Conservation (phyloP, 2,113 vertebrate genomes). For the Esox niger region DNA sequence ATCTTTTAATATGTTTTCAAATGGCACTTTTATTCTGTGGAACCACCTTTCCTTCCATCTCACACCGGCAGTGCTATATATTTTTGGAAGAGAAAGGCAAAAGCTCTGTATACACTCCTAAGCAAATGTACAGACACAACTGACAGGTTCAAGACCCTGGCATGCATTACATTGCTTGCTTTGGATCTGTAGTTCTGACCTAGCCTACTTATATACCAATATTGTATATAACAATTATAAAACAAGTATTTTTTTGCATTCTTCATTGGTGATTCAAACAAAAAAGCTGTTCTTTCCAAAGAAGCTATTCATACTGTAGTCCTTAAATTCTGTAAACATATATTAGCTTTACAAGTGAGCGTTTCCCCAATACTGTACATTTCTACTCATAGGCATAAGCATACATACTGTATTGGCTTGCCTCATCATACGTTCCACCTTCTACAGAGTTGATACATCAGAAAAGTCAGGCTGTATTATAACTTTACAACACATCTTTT, state of each 20-base stretch:
- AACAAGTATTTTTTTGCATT: constrained; percentile 41
- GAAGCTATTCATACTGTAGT: background rate
- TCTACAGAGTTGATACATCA: constrained; percentile 19
- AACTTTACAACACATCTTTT: constrained; percentile 50
- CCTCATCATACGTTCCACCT: constrained; percentile 1
- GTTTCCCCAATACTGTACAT: too few relatives aligned
- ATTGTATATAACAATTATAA: constrained; percentile 45
- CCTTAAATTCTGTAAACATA: background rate
- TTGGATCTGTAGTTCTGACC: constrained; percentile 48
- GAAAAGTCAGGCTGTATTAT: constrained; percentile 41
- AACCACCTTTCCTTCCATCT: constrained; percentile 14
- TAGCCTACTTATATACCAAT: constrained; percentile 6
- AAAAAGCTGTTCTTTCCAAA: constrained; percentile 30
- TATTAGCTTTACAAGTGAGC: constrained; percentile 4
- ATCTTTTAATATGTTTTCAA: constrained; percentile 5
- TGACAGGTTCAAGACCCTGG: constrained; percentile 51
- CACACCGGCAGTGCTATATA: constrained; percentile 47
- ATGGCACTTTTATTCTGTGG: constrained; percentile 61
- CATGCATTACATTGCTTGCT: constrained; percentile 62
- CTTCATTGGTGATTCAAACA: constrained; percentile 32
- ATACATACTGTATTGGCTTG: background rate
- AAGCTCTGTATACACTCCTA: constrained; percentile 49
- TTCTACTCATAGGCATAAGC: background rate
- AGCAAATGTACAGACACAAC: constrained; percentile 53
- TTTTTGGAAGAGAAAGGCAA: constrained; percentile 66